Evolutionary conservation across 2,888 invertebrate species (phyloP).

Genomic region (Gonocerus acuteangulatus): DNA sequence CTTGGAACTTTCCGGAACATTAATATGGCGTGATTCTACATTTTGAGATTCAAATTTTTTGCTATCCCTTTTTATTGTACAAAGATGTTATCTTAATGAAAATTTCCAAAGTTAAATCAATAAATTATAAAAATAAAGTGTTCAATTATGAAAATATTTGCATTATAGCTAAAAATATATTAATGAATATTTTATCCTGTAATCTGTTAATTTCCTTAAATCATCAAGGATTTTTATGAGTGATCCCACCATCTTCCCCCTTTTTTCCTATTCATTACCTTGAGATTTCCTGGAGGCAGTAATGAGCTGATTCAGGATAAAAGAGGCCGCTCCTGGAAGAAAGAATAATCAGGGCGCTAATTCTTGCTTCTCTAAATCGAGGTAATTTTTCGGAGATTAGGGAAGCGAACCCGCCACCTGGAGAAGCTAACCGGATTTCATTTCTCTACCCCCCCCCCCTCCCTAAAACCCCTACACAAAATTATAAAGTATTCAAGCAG

Average conservation of each 20-base stretch:
- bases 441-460: neutral
- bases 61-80: no score
- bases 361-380: constrained; percentile 5
- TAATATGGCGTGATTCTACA: no score
- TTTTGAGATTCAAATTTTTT: no score
- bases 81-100: no score
- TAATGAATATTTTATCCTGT: neutral
- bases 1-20: no score
- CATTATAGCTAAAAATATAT: no score
- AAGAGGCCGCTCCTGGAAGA: constrained; percentile 3
- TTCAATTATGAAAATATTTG: neutral
- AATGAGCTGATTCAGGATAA: constrained; percentile 25
- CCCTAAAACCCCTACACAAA: neutral
- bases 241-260: no score
- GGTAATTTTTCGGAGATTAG: constrained; percentile 16
- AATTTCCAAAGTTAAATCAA: no score
- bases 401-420: neutral
- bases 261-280: neutral
- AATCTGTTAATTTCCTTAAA: neutral
- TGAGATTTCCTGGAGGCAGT: neutral
- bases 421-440: neutral
- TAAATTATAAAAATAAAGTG: no score
- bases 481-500: neutral
- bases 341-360: constrained; percentile 26
- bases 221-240: neutral